phyloP scores from a whole-genome alignment of 2,888 invertebrate genomes.

The Unio pictorum region DNA sequence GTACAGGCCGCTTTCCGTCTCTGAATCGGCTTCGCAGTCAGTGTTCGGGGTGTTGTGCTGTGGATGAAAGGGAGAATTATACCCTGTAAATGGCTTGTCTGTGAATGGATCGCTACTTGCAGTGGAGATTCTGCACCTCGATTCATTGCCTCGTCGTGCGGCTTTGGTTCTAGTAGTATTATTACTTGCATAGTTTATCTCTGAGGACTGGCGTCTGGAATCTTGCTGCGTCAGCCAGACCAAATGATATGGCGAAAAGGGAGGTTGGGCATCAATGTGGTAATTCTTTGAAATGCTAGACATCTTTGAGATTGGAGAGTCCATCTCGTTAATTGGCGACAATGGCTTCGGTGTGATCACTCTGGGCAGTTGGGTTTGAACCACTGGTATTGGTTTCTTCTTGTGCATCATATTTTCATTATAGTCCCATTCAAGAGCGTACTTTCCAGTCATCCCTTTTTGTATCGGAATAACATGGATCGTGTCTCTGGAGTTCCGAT shows the following conservation, averaged over 20 bases:
- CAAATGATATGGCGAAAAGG: constrained; percentile 50
- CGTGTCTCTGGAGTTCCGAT: constrained; percentile 27
- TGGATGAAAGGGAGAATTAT: constrained; percentile 45
- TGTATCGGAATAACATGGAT: constrained; percentile 37
- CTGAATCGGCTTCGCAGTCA: constrained; percentile 39
- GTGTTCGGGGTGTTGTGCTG: constrained; percentile 56
- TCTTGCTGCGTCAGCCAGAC: constrained; percentile 42
- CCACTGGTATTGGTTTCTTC: constrained; percentile 21
- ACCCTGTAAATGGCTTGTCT: no score
- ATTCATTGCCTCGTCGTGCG: constrained; percentile 1
- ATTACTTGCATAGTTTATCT: constrained; percentile 8
- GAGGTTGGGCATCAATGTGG: constrained; percentile 37
- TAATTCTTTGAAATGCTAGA: constrained; percentile 31
- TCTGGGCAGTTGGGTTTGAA: constrained; percentile 7
- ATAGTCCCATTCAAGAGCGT: constrained; percentile 42
- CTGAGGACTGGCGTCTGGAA: constrained; percentile 13
- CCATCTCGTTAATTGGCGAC: constrained; percentile 51
- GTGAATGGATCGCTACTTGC: no score
- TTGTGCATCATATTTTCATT: constrained; percentile 29
- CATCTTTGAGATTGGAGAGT: constrained; percentile 30
- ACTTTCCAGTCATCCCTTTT: constrained; percentile 24
- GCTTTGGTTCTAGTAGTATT: constrained; percentile 6
- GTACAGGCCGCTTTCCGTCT: constrained; percentile 11
- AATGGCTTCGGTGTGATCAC: constrained; percentile 27
- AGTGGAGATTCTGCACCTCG: background rate